Evolutionary conservation across 2,888 invertebrate genomes (phyloP).

Genomic region (Eueremaeus valkanovi): DNA sequence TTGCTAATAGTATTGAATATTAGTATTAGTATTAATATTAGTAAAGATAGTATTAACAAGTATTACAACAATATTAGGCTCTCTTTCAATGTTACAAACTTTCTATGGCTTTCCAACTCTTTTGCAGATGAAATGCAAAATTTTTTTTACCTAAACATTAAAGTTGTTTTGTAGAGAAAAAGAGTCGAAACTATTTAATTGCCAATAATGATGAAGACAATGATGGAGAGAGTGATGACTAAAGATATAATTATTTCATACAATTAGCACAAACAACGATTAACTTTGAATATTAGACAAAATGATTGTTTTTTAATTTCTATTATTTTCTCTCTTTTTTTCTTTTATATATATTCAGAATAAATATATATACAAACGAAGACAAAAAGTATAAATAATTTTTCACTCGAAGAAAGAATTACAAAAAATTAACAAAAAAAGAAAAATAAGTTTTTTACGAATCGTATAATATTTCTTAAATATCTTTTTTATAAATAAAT

Average conservation of each 20-base stretch:
- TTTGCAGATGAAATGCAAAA: background rate
- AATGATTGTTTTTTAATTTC: background rate
- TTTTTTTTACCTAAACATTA: constrained; percentile 9
- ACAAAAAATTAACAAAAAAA: background rate
- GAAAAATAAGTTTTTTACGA: background rate
- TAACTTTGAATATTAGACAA: background rate
- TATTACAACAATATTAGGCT: background rate
- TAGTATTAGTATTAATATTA: constrained; percentile 3
- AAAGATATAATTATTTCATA: background rate
- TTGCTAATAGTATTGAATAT: too few relatives aligned
- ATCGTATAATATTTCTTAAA: background rate
- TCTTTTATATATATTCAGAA: too few relatives aligned
- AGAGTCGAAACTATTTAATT: background rate
- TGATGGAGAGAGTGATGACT: background rate
- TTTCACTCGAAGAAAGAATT: background rate
- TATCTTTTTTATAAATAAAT: constrained; percentile 1
- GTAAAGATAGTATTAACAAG: background rate
- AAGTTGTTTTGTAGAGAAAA: background rate
- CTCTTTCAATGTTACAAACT: background rate
- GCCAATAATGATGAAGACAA: background rate
- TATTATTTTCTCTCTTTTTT: background rate
- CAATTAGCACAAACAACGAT: constrained; percentile 19
- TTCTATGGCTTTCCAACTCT: background rate
- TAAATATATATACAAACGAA: too few relatives aligned
- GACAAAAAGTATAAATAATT: background rate